Conservation (phyloP, 2,888 invertebrate genomes). For the Ametastegia equiseti region DNA sequence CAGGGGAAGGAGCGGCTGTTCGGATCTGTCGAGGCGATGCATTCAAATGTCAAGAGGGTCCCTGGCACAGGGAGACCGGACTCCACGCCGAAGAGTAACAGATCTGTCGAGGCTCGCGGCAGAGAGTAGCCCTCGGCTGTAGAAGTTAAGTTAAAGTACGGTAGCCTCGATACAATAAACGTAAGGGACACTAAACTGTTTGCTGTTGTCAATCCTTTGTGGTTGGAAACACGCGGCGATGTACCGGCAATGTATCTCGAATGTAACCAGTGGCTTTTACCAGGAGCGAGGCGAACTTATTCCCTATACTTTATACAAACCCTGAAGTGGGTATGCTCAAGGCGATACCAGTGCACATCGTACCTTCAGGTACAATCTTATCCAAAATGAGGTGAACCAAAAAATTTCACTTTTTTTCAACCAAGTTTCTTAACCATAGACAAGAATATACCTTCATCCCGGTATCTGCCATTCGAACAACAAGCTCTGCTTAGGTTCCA, state of each 20-base stretch:
- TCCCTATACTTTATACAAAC: constrained; percentile 1
- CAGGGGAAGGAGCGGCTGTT: not conserved
- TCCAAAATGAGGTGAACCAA: not conserved
- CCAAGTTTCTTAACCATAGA: too few species aligned
- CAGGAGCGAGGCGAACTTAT: not conserved
- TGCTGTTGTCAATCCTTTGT: constrained; percentile 72
- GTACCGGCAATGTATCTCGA: constrained; percentile 50
- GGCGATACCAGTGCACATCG: too few species aligned
- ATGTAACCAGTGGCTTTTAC: constrained; percentile 12
- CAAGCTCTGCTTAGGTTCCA: too few species aligned
- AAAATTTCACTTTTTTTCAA: too few species aligned
- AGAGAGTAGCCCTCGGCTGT: constrained; percentile 35
- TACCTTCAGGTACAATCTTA: constrained; percentile 22
- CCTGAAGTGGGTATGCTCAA: too few species aligned
- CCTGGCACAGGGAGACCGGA: constrained; percentile 65
- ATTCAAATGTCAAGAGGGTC: constrained; percentile 73
- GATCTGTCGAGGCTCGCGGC: constrained; percentile 65
- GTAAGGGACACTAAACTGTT: constrained; percentile 74
- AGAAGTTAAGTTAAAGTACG: constrained; percentile 63
- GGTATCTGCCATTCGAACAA: too few species aligned
- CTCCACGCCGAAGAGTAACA: constrained; percentile 65
- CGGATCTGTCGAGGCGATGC: constrained; percentile 55
- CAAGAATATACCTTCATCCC: too few species aligned
- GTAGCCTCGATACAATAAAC: constrained; percentile 71
- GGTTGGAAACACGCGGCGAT: constrained; percentile 37